A percentile compares a stretch with the other conserved stretches of the same genome.
Evolutionary conservation across 2,113 vertebrate genomes (phyloP).

Genomic region (Crotalus tigris): DNA sequence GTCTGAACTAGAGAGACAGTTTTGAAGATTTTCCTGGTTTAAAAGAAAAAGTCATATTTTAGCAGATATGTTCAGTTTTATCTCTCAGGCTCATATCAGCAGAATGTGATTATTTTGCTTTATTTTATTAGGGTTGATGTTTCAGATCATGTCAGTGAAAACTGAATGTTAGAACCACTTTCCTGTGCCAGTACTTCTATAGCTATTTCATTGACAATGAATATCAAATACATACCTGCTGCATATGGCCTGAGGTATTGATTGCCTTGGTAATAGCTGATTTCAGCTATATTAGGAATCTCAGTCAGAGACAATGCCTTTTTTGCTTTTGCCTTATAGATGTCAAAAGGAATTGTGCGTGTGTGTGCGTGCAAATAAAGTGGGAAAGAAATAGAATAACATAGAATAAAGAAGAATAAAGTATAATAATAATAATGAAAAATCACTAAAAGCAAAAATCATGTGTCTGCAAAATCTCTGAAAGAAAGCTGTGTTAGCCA

Average conservation of each 20-base stretch:
- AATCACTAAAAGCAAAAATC: too few species aligned
- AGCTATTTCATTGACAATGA: neutral
- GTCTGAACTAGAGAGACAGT: neutral
- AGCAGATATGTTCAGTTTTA: constrained; percentile 2
- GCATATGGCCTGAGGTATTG: neutral
- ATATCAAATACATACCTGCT: neutral
- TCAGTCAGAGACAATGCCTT: neutral
- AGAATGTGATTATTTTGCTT: neutral
- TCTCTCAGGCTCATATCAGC: neutral
- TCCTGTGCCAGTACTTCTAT: neutral
- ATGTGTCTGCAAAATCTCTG: too few species aligned
- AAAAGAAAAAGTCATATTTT: neutral
- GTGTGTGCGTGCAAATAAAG: too few species aligned
- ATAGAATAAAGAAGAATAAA: too few species aligned
- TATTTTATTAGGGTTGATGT: neutral
- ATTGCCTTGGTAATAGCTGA: constrained; percentile 7
- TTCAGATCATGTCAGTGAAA: neutral
- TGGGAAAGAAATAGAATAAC: too few species aligned
- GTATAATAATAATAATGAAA: too few species aligned
- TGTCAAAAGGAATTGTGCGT: neutral
- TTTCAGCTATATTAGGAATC: neutral
- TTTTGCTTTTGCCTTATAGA: neutral
- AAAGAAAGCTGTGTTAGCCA: too few species aligned
- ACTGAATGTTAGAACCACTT: neutral
- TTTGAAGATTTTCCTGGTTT: neutral